These are phyloP conservation scores for Blera fallax DNA, from an alignment of 2,888 invertebrate genomes.

Conservation along the genomic window DNA sequence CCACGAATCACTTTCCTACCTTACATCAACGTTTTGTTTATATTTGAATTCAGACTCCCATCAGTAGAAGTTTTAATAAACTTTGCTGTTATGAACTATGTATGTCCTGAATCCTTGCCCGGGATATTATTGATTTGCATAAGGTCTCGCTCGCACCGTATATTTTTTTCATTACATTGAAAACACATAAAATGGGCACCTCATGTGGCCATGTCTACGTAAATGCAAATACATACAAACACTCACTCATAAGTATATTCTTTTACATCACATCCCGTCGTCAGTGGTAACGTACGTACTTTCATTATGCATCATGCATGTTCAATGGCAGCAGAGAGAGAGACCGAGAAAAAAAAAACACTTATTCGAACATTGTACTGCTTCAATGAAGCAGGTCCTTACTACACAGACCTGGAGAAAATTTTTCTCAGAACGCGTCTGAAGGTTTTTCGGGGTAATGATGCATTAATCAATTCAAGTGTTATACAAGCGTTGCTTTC, in stretches of 20 bases:
- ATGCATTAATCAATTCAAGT: slow-evolving; percentile 58
- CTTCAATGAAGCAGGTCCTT: slow-evolving; percentile 52
- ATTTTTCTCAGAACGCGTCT: slow-evolving; percentile 25
- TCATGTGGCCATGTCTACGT: slow-evolving; percentile 19
- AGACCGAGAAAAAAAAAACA: slow-evolving; percentile 9
- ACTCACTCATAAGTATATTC: not conserved
- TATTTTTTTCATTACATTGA: slow-evolving; percentile 4
- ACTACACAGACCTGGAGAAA: slow-evolving; percentile 32
- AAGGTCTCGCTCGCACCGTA: not conserved
- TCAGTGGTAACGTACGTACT: slow-evolving; percentile 7
- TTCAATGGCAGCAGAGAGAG: slow-evolving; percentile 32
- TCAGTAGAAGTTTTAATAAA: too few relatives aligned
- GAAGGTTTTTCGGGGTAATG: slow-evolving; percentile 47
- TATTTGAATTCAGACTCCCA: too few relatives aligned
- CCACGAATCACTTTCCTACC: too few relatives aligned
- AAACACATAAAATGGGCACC: slow-evolving; percentile 35
- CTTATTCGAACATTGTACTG: slow-evolving; percentile 63
- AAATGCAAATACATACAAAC: slow-evolving; percentile 29
- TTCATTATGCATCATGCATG: slow-evolving; percentile 41
- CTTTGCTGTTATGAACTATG: too few relatives aligned
- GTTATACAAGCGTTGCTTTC: slow-evolving; percentile 19
- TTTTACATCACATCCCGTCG: slow-evolving; percentile 17
- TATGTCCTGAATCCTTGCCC: too few relatives aligned
- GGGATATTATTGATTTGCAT: not conserved
- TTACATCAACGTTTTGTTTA: too few relatives aligned